Conservation (phyloP, 2,113 vertebrate genomes). For the Lepus europaeus region DNA sequence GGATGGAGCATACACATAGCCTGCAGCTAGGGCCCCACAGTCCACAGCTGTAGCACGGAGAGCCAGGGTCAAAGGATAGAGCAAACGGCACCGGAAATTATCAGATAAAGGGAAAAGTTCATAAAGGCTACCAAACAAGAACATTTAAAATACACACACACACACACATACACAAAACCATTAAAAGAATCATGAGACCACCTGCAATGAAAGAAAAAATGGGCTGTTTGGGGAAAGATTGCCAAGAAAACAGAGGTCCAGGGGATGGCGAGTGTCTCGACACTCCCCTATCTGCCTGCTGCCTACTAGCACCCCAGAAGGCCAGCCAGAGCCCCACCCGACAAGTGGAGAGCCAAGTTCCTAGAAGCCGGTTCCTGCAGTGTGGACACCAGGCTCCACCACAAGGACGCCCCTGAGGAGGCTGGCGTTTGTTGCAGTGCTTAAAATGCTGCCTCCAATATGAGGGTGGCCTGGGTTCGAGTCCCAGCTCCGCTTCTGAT, state of each 20-base stretch:
- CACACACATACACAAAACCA: not conserved
- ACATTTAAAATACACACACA: not conserved
- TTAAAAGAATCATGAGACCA: not conserved
- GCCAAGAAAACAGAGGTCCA: not conserved
- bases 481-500: too few relatives aligned
- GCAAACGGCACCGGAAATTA: not conserved
- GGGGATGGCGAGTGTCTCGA: too few relatives aligned
- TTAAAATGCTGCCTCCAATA: too few relatives aligned
- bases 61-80: not conserved
- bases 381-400: too few relatives aligned
- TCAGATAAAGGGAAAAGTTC: not conserved
- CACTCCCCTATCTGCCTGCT: accelerated
- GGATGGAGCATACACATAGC: not conserved
- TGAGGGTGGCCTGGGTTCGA: too few relatives aligned
- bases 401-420: not conserved
- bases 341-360: not conserved
- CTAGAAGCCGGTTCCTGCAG: too few relatives aligned
- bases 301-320: not conserved
- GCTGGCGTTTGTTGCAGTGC: too few relatives aligned
- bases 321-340: not conserved
- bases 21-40: not conserved
- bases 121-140: not conserved
- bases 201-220: not conserved
- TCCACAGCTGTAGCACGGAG: not conserved
- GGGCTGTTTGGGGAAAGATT: conserved; percentile 9